Evolutionary conservation across 2,113 vertebrate species (phyloP).

Genomic region (Chrysochloris asiatica): DNA sequence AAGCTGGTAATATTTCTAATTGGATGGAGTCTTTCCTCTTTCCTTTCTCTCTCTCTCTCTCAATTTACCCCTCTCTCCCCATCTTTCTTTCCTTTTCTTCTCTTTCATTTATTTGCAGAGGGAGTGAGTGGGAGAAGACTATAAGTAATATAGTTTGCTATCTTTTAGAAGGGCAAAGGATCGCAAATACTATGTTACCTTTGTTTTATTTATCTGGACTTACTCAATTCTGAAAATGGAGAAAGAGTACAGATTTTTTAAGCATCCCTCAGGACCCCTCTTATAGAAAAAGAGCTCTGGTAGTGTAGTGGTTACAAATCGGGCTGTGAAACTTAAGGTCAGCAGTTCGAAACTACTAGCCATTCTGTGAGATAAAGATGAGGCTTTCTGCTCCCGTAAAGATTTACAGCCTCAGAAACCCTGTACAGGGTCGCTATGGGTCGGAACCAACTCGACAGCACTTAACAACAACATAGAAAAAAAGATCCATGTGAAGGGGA

Average conservation of each 20-base stretch:
- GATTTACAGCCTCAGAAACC: no score
- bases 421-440: no score
- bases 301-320: no score
- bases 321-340: no score
- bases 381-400: no score
- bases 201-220: constrained; percentile 18
- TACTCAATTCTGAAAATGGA: constrained; percentile 37
- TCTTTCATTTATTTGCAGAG: neutral
- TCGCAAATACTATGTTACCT: constrained; percentile 2
- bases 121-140: neutral
- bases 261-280: neutral
- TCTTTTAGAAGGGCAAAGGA: constrained; percentile 40
- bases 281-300: no score
- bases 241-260: neutral
- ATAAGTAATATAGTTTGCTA: neutral
- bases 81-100: no score
- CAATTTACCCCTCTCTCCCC: no score
- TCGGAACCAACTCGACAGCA: no score
- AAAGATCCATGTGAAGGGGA: neutral
- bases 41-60: neutral
- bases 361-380: no score
- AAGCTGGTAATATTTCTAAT: neutral
- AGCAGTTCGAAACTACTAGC: no score
- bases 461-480: no score
- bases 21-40: neutral